A percentile compares a stretch with the other conserved stretches of the same genome.
phyloP scores from a whole-genome alignment of 64 coral and sea anemone genomes.

The Anthopleura sola region DNA sequence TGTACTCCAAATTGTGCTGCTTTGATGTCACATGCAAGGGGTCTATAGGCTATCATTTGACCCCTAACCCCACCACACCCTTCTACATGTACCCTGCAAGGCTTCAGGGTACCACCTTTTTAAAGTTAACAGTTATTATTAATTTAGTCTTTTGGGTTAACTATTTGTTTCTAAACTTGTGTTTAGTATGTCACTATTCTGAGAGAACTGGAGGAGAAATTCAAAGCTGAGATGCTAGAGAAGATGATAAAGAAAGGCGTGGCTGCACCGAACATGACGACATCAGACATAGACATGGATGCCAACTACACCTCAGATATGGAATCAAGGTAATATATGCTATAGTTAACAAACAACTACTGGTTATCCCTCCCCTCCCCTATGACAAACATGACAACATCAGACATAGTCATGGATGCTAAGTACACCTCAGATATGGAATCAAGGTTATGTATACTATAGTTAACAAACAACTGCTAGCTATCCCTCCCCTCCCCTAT shows the following conservation, averaged over 20 bases:
- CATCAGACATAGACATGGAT: constrained; percentile 79
- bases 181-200: constrained; percentile 67
- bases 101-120: background rate
- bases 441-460: constrained; percentile 39
- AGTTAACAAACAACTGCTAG: no score
- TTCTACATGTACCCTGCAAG: no score
- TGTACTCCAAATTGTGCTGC: no score
- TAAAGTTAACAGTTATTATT: background rate
- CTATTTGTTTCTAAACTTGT: background rate
- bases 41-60: no score
- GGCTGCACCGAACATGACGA: constrained; percentile 49
- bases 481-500: no score
- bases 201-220: constrained; percentile 67
- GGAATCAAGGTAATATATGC: constrained; percentile 67
- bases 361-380: background rate
- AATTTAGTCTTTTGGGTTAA: background rate
- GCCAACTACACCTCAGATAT: constrained; percentile 70
- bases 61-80: no score
- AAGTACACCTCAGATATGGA: constrained; percentile 73
- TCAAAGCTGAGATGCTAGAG: constrained; percentile 59
- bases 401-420: constrained; percentile 64
- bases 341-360: background rate
- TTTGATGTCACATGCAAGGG: no score
- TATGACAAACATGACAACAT: constrained; percentile 40
- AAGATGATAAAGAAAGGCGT: constrained; percentile 79